Evolutionary conservation across 1,140 invertebrate genomes (phyloP), one percentile per base, ranked within the genome.

Genomic region (Sarcophaga bullata): DNA sequence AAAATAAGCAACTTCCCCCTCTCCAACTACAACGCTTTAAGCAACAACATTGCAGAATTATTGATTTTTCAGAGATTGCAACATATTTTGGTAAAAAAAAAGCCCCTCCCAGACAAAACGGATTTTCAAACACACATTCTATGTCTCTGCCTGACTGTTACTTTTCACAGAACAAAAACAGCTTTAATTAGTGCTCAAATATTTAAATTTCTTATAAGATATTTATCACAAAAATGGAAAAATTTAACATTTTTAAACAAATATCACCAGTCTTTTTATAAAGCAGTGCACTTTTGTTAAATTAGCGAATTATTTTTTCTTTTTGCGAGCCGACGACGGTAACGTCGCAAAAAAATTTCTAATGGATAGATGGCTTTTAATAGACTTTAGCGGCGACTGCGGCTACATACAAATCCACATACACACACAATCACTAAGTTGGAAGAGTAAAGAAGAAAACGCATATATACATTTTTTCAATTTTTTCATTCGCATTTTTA

Each of bases 281-380:
- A 52, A 49, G 6, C 46, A 46, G 46, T 48, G 73, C 73, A 75
- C 46, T 75, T 75, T 47, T 75, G 47, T 9, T 48, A 75, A 75
- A 47, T 47, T 75, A 46, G 73, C 48, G 49, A 25, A 78, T 46
- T 15, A 19, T 10, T 52, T 78, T 78, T 54, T 54, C 37, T 72
- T 72, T 78, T 50, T 50, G 75, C 75, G 50, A 78, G 75, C 75
- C 75, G 48, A 50, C 75, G 75, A 50, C 75, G 75, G n/a, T 78
- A 78, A 78, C 75, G 75, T 78, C 75, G 75, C 75, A 78, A 78
- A 78, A 78, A 78, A 78, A 78, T 78, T 78, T 78, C 75, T 78
- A 78, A 78, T 78, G 75, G 75, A 78, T 78, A 8, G 75, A 48
- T 68, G 62, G 62, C 17, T 68, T 17, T 58, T 58, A 58, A n/a